Conservation (phyloP, 2,888 invertebrate genomes). For the Melanophora roralis region DNA sequence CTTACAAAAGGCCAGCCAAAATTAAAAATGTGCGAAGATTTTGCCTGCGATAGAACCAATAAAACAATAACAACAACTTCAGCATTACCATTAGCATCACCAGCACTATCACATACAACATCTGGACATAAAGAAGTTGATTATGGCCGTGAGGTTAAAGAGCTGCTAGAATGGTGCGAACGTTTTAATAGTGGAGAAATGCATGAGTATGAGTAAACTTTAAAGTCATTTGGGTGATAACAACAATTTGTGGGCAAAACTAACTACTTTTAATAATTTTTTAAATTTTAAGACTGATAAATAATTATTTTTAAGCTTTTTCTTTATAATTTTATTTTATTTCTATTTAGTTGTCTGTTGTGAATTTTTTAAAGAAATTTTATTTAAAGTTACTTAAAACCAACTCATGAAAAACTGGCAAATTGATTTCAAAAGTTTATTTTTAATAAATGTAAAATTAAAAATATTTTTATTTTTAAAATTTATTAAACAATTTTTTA, state of each 20-base stretch:
- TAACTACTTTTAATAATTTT: neutral
- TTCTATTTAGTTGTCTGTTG: neutral
- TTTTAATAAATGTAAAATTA: neutral
- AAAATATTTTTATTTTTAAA: too few species aligned
- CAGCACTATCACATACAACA: too few species aligned
- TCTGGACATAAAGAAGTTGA: slow-evolving; percentile 67
- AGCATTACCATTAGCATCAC: neutral
- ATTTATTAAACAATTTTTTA: too few species aligned
- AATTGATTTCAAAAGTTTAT: too few species aligned
- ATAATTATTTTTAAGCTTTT: slow-evolving; percentile 13
- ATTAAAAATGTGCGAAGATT: slow-evolving; percentile 22
- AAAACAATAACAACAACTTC: neutral
- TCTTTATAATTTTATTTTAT: neutral
- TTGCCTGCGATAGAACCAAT: slow-evolving; percentile 17
- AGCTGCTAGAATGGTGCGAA: slow-evolving; percentile 73
- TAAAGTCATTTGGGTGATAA: neutral
- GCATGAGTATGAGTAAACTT: slow-evolving; percentile 69
- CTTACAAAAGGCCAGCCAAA: slow-evolving; percentile 40
- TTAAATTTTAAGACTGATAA: slow-evolving; percentile 58
- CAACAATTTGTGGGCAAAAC: neutral
- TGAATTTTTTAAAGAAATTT: neutral
- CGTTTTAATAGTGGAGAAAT: slow-evolving; percentile 72
- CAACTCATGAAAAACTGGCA: too few species aligned
- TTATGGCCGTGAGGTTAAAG: slow-evolving; percentile 72
- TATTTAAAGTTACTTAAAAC: neutral